Evolutionary conservation across 1,140 invertebrate genomes (phyloP).

Genomic region (Bombus sibiricus): DNA sequence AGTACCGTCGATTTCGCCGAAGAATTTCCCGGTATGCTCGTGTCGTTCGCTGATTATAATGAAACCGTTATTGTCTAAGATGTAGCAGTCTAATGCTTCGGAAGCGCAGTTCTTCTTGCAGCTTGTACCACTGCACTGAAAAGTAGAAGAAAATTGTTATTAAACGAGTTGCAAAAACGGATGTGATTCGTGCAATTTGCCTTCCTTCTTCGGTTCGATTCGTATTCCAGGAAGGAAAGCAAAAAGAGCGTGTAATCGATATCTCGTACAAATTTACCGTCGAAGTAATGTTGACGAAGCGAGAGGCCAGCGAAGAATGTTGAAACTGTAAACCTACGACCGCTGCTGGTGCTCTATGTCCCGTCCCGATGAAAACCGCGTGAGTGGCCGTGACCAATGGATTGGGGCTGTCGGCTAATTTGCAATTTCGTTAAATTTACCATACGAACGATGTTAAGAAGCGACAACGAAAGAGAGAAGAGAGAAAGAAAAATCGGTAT

Average conservation of each 20-base stretch:
- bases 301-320: constrained; percentile 89
- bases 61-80: constrained; percentile 96
- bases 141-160: constrained; percentile 51
- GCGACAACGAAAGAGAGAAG: background rate
- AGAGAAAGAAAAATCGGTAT: background rate
- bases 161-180: background rate
- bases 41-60: constrained; percentile 94
- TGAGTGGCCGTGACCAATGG: constrained; percentile 94
- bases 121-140: constrained; percentile 87
- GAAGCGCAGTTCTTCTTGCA: constrained; percentile 94
- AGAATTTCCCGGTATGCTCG: constrained; percentile 93
- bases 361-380: constrained; percentile 94
- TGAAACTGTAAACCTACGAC: constrained; percentile 95
- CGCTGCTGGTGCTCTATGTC: constrained; percentile 92
- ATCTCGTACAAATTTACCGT: constrained; percentile 82
- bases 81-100: constrained; percentile 94
- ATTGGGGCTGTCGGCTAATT: constrained; percentile 80
- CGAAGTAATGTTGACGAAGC: constrained; percentile 93
- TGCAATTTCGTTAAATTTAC: background rate
- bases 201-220: background rate
- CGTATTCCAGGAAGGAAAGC: background rate
- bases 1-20: constrained; percentile 96
- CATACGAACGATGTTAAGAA: background rate
- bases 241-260: constrained; percentile 47
- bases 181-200: too few relatives aligned